A percentile compares a stretch with the other conserved stretches of the same genome.
phyloP scores from a whole-genome alignment of 2,888 invertebrate species.

The Yponomeuta sedellus region DNA sequence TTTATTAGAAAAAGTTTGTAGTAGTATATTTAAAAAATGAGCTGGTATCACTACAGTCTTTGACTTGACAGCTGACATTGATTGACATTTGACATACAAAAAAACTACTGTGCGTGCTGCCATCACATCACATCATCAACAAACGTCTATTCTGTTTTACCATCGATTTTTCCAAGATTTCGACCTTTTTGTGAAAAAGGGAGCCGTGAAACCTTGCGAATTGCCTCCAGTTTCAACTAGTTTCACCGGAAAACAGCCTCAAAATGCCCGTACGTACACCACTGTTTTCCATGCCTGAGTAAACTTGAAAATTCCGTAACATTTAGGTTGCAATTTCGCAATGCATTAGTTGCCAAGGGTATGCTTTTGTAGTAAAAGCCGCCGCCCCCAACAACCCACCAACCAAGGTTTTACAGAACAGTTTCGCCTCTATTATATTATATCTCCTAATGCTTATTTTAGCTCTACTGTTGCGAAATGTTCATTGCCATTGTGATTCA shows the following conservation, averaged over 20 bases:
- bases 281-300: neutral
- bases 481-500: no score
- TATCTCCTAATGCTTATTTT: no score
- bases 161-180: slow-evolving; percentile 7
- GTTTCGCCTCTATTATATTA: neutral
- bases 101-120: no score
- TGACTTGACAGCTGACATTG: neutral
- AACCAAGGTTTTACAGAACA: neutral
- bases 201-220: neutral
- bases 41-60: neutral
- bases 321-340: neutral
- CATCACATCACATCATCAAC: neutral
- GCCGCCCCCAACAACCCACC: no score
- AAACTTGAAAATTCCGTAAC: neutral
- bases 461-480: no score
- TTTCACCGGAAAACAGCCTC: neutral
- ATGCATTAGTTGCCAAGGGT: neutral
- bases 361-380: neutral
- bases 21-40: no score
- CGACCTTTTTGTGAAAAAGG: neutral
- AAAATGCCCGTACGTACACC: slow-evolving; percentile 11
- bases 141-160: slow-evolving; percentile 12
- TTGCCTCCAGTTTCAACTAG: neutral
- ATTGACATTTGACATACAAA: no score
- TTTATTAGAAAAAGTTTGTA: no score